Base-by-base conservation (phyloP, 2,888 invertebrate genomes). In the Dryobota labecula region DNA sequence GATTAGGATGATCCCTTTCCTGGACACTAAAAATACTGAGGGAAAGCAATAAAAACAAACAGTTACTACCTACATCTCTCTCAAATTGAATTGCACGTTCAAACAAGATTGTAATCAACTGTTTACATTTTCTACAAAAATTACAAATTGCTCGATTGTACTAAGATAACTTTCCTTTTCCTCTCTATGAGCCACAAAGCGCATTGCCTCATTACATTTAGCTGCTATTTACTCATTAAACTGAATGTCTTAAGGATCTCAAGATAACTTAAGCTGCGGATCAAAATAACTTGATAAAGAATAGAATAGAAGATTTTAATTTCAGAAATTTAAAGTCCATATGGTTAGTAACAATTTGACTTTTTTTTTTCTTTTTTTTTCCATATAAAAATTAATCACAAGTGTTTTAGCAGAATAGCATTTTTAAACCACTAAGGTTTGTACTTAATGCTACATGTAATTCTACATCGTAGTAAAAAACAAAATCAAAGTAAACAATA, bases 11-110 rank as follows among this genome's bases (percentile, higher is more conserved):
- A 70, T 68, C 70, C 64, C 54, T 60, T 68, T 43, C 51, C 64
- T 71, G 70, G 61, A 81, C 60, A 70, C 64, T 83, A 83, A 80
- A 74, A 71, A 78, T 80, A 66, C 67, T 65, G 45, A 70, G 36
- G 67, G 33, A 51, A 62, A 30, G 77, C n/a, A 57, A 62, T 72
- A 72, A 80, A 78, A 70, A 58, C 62, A 76, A 80, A 71, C 60
- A 76, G 64, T 62, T 57, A 68, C 56, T 61, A 56, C 67, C 24
- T 41, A 58, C 64, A 56, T 24, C 54, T 61, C 56, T 43, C 49
- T 64, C 56, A 51, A 73, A 77, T 78, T 65, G 64, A 71, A 76
- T 65, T 3, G 30, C 27, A 70, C 24, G 30, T 13, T 27, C 51
- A 30, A 30, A 20, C 5, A 18, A 54, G 53, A 69, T 60, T 30